A percentile compares a stretch with the other conserved stretches of the same genome.
phyloP scores from a whole-genome alignment of 2,797 vertebrate species.

The Phrynocephalus forsythii region DNA sequence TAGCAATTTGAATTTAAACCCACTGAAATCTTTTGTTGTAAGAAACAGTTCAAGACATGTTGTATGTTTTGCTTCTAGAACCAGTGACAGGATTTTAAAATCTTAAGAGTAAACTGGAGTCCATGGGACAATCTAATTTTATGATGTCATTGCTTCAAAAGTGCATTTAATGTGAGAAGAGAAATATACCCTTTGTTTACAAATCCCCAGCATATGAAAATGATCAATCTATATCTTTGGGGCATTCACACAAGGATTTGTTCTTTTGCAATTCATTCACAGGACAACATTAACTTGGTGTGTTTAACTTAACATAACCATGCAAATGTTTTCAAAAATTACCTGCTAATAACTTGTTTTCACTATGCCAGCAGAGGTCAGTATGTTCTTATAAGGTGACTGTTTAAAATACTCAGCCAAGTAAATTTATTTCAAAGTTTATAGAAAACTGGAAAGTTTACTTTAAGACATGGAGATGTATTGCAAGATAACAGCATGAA shows the following conservation, averaged over 20 bases:
- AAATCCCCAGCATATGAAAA: too few relatives aligned
- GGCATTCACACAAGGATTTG: background rate
- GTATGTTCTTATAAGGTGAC: conserved; percentile 70
- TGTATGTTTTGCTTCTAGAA: too few relatives aligned
- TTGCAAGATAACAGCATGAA: background rate
- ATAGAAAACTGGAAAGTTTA: background rate
- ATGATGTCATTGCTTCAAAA: too few relatives aligned
- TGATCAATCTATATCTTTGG: background rate
- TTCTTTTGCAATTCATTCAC: background rate
- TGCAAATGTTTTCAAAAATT: conserved; percentile 16
- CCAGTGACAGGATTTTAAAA: too few relatives aligned
- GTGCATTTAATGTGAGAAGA: too few relatives aligned
- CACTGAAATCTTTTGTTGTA: too few relatives aligned
- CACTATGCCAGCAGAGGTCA: conserved; percentile 82
- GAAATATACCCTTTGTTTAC: background rate
- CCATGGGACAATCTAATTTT: too few relatives aligned
- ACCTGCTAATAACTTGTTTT: conserved; percentile 47
- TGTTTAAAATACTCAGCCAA: conserved; percentile 36
- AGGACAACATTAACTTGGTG: conserved; percentile 7
- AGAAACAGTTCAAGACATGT: too few relatives aligned
- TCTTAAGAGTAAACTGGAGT: too few relatives aligned
- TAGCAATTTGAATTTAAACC: too few relatives aligned
- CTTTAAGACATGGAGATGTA: background rate
- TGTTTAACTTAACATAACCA: background rate
- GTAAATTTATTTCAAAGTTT: conserved; percentile 6